Base-by-base conservation (phyloP, 1,140 invertebrate genomes). In the Eriocheir sinensis region DNA sequence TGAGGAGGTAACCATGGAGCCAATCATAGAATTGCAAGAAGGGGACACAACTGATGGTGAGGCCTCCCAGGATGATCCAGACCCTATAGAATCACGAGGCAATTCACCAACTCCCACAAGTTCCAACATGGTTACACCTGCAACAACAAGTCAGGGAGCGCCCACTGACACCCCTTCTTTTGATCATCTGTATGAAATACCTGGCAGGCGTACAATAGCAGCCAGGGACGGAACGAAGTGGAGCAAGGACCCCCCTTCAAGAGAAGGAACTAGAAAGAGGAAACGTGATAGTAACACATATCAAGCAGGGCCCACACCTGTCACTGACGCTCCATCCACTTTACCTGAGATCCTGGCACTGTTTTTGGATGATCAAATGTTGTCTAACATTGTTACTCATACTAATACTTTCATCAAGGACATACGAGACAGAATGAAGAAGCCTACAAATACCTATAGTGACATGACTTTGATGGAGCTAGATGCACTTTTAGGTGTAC, bases 341-440 rank as follows among this genome's bases (percentile, higher is more conserved):
- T 27, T 88, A 38, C 85, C n/a, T 38, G 38, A 30, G 21, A 34
- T 36, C 38, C 34, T 88, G 32, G 8, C 3, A 38, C 38, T 88
- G n/a, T 88, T 88, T 27, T 38, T 88, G n/a, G 85, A 88, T 40
- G 38, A 88, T 6, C 30, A 30, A 40, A 88, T 38, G 85, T 8
- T 88, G 85, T 27, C 36, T 27, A 34, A 30, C 32, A 88, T 88
- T 38, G 85, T 40, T 88, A 40, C 36, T 27, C 85, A 88, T 40
- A 88, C 85, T 38, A 88, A 88, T 40, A 38, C 34, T 34, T 88
- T 88, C 21, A 88, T 88, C 85, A 88, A 38, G 85, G 38, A 85
- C 9, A 32, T 85, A 17, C 17, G 81, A 34, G 30, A 30, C 32
- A 17, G 81, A 12, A 88, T 88, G 32, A 88, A 88, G 85, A 88